Conservation (phyloP, 2,888 invertebrate species). For the Sepiola atlantica region DNA sequence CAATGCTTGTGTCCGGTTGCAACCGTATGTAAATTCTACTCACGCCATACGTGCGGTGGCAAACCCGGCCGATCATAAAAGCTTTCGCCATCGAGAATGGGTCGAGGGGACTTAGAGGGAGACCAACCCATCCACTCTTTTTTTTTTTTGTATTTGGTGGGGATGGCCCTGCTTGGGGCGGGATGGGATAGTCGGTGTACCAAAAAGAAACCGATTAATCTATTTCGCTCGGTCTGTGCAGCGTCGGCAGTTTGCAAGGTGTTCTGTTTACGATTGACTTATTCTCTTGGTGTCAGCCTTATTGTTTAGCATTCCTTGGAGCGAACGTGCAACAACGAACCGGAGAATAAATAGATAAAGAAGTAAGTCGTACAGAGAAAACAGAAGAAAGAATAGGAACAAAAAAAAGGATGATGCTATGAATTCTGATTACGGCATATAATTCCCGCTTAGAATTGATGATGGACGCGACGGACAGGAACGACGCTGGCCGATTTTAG, state of each 20-base stretch:
- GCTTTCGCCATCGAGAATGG: not conserved
- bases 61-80: no score
- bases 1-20: not conserved
- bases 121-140: no score
- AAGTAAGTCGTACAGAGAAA: not conserved
- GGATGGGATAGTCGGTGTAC: not conserved
- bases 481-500: constrained; percentile 16
- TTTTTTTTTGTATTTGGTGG: not conserved
- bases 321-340: not conserved
- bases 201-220: not conserved
- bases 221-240: not conserved
- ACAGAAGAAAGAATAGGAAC: not conserved
- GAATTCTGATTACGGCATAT: constrained; percentile 12
- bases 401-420: not conserved
- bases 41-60: not conserved
- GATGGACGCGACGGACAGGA: not conserved
- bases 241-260: constrained; percentile 16
- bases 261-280: constrained; percentile 32
- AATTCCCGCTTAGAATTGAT: constrained; percentile 17
- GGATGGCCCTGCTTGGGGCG: not conserved
- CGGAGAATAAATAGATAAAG: no score
- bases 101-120: not conserved
- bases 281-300: not conserved
- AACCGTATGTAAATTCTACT: constrained; percentile 15
- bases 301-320: constrained; percentile 32